A percentile compares a stretch with the other conserved stretches of the same genome.
Evolutionary conservation across 2,113 vertebrate species (phyloP).

Genomic region (Neopipo cinnamomea): DNA sequence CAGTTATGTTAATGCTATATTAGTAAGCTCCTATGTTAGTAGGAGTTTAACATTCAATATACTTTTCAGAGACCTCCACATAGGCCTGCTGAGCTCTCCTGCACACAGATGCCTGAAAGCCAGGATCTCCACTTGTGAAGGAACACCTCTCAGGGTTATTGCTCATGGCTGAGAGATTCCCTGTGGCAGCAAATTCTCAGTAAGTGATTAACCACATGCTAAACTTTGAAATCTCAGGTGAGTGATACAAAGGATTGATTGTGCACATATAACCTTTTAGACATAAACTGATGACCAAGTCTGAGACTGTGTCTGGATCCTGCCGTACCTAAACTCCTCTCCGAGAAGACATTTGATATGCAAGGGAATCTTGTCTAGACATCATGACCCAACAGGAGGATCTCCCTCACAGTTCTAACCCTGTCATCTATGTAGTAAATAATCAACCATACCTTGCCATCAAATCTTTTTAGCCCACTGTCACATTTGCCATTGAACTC

Average conservation of each 20-base stretch:
- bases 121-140: not conserved
- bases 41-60: not conserved
- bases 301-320: not conserved
- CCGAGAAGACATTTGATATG: not conserved
- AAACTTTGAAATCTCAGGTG: not conserved
- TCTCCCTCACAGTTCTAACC: not conserved
- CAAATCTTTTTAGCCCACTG: not conserved
- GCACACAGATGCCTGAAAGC: too few relatives aligned
- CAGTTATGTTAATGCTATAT: too few relatives aligned
- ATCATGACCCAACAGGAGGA: not conserved
- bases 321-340: not conserved
- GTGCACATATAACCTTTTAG: not conserved
- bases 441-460: not conserved
- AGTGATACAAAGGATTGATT: not conserved
- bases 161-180: not conserved
- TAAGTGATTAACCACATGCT: not conserved
- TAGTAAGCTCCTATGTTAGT: too few relatives aligned
- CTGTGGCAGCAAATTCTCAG: not conserved
- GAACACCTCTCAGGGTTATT: not conserved
- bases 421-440: not conserved
- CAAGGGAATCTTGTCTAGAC: not conserved
- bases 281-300: not conserved
- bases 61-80: not conserved
- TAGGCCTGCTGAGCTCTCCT: not conserved
- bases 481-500: not conserved